phyloP scores from a whole-genome alignment of 2,113 vertebrate species.

The Dasyurus viverrinus region DNA sequence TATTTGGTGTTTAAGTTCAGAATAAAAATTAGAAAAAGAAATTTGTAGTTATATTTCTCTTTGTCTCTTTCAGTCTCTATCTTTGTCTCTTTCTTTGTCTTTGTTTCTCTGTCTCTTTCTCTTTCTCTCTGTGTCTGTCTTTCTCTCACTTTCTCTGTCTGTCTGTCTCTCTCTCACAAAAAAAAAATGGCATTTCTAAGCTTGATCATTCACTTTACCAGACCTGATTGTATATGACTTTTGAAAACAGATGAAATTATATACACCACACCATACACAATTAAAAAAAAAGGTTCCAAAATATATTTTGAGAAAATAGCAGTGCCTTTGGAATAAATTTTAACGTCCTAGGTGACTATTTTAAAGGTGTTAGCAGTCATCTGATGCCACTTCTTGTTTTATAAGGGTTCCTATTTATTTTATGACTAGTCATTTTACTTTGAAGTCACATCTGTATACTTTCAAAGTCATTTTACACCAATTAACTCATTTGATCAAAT shows the following conservation, averaged over 20 bases:
- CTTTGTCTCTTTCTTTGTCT: too few relatives aligned
- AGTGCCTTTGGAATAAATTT: not conserved
- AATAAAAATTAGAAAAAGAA: not conserved
- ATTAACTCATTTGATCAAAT: not conserved
- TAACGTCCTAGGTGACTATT: not conserved
- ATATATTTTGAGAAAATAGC: not conserved
- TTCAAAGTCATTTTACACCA: not conserved
- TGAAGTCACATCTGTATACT: not conserved
- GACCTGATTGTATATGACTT: not conserved
- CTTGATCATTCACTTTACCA: not conserved
- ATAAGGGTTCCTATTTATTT: not conserved
- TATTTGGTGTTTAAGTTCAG: not conserved
- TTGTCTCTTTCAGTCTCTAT: too few relatives aligned
- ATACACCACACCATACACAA: not conserved
- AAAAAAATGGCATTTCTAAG: not conserved
- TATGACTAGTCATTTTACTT: not conserved
- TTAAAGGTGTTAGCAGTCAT: not conserved
- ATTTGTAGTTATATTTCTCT: not conserved
- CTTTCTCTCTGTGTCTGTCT: too few relatives aligned
- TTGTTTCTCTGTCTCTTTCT: too few relatives aligned
- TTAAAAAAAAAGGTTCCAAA: not conserved
- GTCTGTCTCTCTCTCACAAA: not conserved
- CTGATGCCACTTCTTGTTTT: not conserved
- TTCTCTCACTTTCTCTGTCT: too few relatives aligned
- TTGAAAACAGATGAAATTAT: not conserved